Conservation (phyloP, 1,140 invertebrate genomes). For the Popillia japonica region DNA sequence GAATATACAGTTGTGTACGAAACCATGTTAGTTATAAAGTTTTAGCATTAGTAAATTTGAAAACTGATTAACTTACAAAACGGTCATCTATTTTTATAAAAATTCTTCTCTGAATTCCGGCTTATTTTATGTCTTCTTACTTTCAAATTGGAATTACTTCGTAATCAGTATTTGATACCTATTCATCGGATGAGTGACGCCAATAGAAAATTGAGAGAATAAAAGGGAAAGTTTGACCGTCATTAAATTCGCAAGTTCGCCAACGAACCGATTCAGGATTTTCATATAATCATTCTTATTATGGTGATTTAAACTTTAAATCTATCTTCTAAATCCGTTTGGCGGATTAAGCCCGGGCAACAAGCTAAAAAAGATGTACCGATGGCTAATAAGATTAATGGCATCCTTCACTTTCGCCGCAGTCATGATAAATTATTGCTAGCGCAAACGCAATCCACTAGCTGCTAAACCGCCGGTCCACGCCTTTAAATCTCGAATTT, state of each 20-base stretch:
- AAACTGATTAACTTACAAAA: too few species aligned
- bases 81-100: too few species aligned
- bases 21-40: too few species aligned
- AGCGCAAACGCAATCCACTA: neutral
- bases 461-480: neutral
- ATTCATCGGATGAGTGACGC: neutral
- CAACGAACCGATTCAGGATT: neutral
- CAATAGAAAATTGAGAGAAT: neutral
- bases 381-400: slow-evolving; percentile 21
- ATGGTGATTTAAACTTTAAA: slow-evolving; percentile 22
- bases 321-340: slow-evolving; percentile 3
- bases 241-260: neutral
- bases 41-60: too few species aligned
- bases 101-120: too few species aligned
- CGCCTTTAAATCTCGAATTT: neutral
- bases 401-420: neutral
- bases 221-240: neutral
- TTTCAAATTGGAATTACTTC: too few species aligned
- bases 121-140: too few species aligned
- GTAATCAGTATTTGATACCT: neutral
- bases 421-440: slow-evolving; percentile 13
- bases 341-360: neutral
- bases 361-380: neutral
- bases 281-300: slow-evolving; percentile 19
- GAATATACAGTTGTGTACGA: too few species aligned